Evolutionary conservation across 2,888 invertebrate species (phyloP).

Genomic region (Synanthedon tipuliformis): DNA sequence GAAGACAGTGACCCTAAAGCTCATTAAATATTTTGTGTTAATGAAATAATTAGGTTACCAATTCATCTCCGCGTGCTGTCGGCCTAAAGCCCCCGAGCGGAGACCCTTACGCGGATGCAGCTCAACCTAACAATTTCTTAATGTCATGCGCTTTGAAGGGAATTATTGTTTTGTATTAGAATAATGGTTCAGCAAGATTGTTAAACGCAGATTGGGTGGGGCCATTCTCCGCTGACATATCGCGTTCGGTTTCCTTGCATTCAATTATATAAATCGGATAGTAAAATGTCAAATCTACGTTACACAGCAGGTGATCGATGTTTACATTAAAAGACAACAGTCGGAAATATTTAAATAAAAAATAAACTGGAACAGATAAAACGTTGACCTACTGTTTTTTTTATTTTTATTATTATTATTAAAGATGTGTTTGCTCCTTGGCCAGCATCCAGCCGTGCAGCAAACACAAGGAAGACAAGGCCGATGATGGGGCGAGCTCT

Average conservation of each 20-base stretch:
- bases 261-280: constrained; percentile 23
- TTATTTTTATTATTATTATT: no score
- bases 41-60: no score
- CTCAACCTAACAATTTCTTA: constrained; percentile 68
- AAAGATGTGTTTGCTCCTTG: no score
- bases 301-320: not conserved
- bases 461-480: no score
- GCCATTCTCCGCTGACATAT: constrained; percentile 28
- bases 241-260: constrained; percentile 18
- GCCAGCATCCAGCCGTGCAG: no score
- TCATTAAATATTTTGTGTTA: no score
- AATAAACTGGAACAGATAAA: no score
- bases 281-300: constrained; percentile 16
- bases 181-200: constrained; percentile 56
- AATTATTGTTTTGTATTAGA: constrained; percentile 67
- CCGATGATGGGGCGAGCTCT: no score
- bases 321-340: not conserved
- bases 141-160: constrained; percentile 64
- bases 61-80: constrained; percentile 1
- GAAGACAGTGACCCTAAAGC: no score
- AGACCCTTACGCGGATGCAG: constrained; percentile 58
- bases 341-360: no score
- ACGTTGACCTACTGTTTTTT: no score
- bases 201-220: constrained; percentile 41
- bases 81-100: constrained; percentile 35